A percentile compares a stretch with the other conserved stretches of the same genome.
Conservation (phyloP, 2,797 vertebrate genomes). For the Ficedula albicollis region DNA sequence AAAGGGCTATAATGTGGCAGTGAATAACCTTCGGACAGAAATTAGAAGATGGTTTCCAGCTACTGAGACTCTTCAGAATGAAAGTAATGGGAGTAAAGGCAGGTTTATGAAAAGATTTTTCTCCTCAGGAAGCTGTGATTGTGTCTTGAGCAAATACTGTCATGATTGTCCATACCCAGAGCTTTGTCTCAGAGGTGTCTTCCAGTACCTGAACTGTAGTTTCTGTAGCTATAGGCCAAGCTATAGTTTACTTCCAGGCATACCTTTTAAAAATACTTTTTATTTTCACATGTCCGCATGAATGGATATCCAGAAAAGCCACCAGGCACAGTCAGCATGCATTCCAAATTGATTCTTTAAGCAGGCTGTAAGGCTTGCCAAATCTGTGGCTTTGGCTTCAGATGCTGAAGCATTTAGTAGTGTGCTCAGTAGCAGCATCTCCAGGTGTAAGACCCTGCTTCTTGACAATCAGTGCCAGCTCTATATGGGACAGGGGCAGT, state of each 20-base stretch:
- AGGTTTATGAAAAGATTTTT: neutral
- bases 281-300: neutral
- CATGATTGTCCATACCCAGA: neutral
- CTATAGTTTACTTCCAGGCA: neutral
- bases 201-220: neutral
- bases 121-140: neutral
- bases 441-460: neutral
- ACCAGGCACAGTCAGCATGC: neutral
- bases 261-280: neutral
- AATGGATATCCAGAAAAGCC: neutral
- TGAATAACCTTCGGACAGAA: constrained; percentile 3
- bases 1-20: neutral
- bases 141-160: neutral
- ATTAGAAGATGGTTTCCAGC: neutral
- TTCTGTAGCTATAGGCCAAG: neutral
- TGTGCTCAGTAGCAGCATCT: neutral
- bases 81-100: neutral
- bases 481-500: neutral
- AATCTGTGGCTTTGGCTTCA: neutral
- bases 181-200: neutral
- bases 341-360: neutral
- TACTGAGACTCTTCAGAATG: neutral
- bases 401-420: neutral
- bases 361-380: neutral
- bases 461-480: neutral